Evolutionary conservation across 2,113 vertebrate species (phyloP).

Genomic region (Pungitius pungitius): DNA sequence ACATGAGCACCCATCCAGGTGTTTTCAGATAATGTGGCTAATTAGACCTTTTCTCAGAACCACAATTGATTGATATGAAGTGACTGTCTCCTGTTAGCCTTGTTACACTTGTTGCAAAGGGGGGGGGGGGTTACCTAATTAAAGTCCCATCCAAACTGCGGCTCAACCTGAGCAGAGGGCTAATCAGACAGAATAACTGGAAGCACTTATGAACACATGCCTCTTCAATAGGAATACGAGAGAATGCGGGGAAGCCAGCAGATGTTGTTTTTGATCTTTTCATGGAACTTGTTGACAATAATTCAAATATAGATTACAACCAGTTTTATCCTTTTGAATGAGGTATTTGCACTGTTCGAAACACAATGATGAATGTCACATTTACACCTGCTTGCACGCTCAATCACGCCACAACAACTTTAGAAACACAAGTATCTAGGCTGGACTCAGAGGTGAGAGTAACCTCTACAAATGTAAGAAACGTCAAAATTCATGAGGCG

Average conservation of each 20-base stretch:
- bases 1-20: background rate
- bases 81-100: background rate
- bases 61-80: background rate
- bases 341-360: slow-evolving; percentile 11
- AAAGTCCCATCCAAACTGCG: background rate
- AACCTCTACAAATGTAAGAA: slow-evolving; percentile 61
- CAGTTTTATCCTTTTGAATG: slow-evolving; percentile 17
- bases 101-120: background rate
- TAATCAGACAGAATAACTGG: background rate
- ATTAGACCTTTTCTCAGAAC: background rate
- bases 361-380: slow-evolving; percentile 20
- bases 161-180: background rate
- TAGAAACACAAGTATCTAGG: slow-evolving; percentile 56
- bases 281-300: slow-evolving; percentile 31
- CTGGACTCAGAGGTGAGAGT: slow-evolving; percentile 55
- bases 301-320: slow-evolving; percentile 26
- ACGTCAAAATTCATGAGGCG: slow-evolving; percentile 58
- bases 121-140: background rate
- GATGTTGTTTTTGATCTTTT: slow-evolving; percentile 18
- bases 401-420: slow-evolving; percentile 26
- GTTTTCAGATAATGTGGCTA: background rate
- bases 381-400: slow-evolving; percentile 15
- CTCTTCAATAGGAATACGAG: background rate
- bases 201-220: background rate
- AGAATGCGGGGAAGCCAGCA: background rate